Evolutionary conservation across 2,888 invertebrate species (phyloP), one percentile per base, ranked within the genome.

Genomic region (Hemithea aestivaria): DNA sequence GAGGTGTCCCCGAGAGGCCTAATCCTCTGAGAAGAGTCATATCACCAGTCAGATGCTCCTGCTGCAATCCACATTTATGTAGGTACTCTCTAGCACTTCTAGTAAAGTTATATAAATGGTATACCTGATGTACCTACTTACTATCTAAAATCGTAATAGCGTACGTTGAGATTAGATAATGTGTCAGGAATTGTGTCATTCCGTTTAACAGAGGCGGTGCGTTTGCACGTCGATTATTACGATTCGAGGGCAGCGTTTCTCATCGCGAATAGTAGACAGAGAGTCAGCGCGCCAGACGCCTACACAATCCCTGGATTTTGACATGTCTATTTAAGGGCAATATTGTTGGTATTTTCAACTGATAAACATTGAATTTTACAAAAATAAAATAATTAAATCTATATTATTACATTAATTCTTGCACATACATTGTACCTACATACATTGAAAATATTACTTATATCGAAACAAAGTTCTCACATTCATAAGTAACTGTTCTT

Each of bases 1-100:
- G 85, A 85, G 85, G 85, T 85, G 22, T 85, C 84, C 85, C 85
- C 85, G 56, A 43, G 75, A 85, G 85, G 85, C 85, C 76, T 85
- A 85, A 35, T 85, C 85, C 85, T 85, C 84, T 76, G n/a, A 20
- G 22, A 26, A 34, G 25, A 20, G 10, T n/a, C 7, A 9, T 21
- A 9, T 10, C 21, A 20, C 8, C 5, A 11, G 12, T 12, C 7
- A 16, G 16, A 16, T 4, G 16, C 5, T 16, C 3, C 16, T 16
- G 3, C 16, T 16, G 2, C 5, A 16, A 16, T 16, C 16, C 16
- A 16, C 3, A 16, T n/a, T n/a, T n/a, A n/a, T n/a, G n/a, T n/a
- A n/a, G n/a, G n/a, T n/a, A n/a, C n/a, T n/a, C n/a, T n/a, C n/a
- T n/a, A n/a, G n/a, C n/a, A n/a, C n/a, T n/a, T n/a, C n/a, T n/a